Evolutionary conservation across 92 coral and sea anemone genomes (phyloP).

Genomic region (Scolanthus callimorphus): DNA sequence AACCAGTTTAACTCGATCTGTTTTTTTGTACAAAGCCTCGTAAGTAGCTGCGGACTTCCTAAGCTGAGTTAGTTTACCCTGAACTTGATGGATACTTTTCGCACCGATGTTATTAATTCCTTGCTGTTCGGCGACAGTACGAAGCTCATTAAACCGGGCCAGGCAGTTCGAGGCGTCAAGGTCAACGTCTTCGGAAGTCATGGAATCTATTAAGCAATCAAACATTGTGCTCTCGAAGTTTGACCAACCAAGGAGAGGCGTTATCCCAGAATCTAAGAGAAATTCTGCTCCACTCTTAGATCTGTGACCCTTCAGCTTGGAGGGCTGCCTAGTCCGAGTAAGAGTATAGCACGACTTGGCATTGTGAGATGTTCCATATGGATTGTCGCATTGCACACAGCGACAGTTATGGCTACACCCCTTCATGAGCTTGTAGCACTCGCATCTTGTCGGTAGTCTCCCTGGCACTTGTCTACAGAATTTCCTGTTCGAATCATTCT

Average conservation of each 20-base stretch:
- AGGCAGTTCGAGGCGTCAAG: slow-evolving; percentile 18
- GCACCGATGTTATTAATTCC: slow-evolving; percentile 19
- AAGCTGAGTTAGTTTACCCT: slow-evolving; percentile 26
- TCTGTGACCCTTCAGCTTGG: slow-evolving; percentile 25
- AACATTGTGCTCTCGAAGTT: slow-evolving; percentile 28
- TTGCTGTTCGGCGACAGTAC: slow-evolving; percentile 11
- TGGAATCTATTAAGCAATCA: slow-evolving; percentile 30
- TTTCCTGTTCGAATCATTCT: slow-evolving; percentile 26
- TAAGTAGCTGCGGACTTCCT: slow-evolving; percentile 21
- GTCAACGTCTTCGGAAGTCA: slow-evolving; percentile 18
- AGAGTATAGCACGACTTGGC: slow-evolving; percentile 27
- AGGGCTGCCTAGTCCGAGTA: slow-evolving; percentile 21
- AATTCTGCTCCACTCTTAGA: slow-evolving; percentile 18
- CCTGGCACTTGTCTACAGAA: slow-evolving; percentile 41
- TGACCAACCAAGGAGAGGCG: slow-evolving; percentile 35
- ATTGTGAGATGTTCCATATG: slow-evolving; percentile 29
- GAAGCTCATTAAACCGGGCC: slow-evolving; percentile 18
- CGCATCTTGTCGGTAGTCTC: slow-evolving; percentile 34
- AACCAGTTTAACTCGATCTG: slow-evolving; percentile 38
- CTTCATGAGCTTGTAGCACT: slow-evolving; percentile 27
- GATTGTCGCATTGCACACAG: no score
- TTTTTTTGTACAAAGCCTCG: slow-evolving; percentile 29
- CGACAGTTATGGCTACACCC: no score
- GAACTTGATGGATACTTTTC: no score
- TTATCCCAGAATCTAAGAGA: slow-evolving; percentile 10